phyloP scores from a whole-genome alignment of 23 tunicate genomes.

The Styela clava region DNA sequence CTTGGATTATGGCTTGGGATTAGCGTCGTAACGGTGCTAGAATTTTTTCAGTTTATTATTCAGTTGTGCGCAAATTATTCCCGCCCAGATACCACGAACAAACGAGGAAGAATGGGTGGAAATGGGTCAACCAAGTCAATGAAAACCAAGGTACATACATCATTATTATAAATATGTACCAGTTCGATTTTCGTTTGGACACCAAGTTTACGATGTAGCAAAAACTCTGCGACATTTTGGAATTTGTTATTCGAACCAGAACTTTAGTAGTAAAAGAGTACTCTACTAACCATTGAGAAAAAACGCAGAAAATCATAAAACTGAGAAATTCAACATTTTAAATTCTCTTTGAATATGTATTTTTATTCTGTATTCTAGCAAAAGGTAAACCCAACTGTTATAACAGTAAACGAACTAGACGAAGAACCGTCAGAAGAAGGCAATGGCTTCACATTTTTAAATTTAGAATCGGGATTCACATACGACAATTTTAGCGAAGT shows the following conservation, averaged over 20 bases:
- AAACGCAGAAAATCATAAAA: no score
- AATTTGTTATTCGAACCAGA: no score
- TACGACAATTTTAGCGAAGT: neutral
- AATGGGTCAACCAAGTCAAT: neutral
- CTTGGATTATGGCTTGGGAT: constrained; percentile 70
- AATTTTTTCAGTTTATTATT: constrained; percentile 35
- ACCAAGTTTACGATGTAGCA: no score
- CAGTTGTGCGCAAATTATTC: constrained; percentile 9
- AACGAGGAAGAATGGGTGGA: neutral
- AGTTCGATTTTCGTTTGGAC: no score
- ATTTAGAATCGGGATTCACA: neutral
- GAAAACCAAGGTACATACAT: neutral
- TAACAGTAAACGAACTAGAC: neutral
- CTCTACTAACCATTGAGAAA: no score
- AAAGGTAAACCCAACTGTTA: neutral
- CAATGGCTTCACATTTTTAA: neutral
- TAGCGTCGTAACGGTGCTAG: constrained; percentile 46
- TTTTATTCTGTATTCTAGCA: no score
- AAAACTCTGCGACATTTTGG: no score
- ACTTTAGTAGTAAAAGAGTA: no score
- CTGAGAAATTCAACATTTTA: no score
- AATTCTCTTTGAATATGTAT: no score
- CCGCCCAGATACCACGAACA: neutral
- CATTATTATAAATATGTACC: no score
- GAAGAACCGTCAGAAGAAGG: neutral